A percentile compares a stretch with the other conserved stretches of the same genome.
phyloP scores from a whole-genome alignment of 2,113 vertebrate species.

The Apteryx mantelli region DNA sequence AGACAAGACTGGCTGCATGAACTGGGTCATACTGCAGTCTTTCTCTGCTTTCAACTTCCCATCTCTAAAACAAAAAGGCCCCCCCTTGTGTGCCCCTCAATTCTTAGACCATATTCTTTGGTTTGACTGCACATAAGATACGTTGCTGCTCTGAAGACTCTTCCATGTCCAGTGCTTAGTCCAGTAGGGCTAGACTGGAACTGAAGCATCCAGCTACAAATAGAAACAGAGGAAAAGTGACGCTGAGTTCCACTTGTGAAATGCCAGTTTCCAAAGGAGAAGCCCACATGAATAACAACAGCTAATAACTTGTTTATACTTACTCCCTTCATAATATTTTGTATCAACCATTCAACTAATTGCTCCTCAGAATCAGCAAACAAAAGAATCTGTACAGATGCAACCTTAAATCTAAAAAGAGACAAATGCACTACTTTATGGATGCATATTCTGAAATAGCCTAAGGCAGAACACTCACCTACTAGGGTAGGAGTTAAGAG shows the following conservation, averaged over 20 bases:
- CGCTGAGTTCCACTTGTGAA: background rate
- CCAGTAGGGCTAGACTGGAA: background rate
- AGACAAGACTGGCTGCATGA: background rate
- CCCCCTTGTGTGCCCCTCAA: fast-evolving
- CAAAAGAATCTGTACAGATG: background rate
- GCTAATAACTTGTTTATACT: background rate
- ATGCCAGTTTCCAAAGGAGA: background rate
- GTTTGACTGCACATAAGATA: background rate
- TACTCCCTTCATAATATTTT: background rate
- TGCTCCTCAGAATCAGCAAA: background rate
- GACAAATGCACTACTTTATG: background rate
- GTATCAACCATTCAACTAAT: background rate
- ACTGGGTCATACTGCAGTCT: background rate
- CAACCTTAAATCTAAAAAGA: background rate
- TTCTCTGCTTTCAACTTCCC: background rate
- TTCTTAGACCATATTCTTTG: background rate
- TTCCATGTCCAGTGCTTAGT: background rate
- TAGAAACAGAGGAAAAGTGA: background rate
- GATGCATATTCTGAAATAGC: background rate
- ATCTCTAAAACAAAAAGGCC: background rate
- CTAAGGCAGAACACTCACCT: background rate
- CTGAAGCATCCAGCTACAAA: background rate
- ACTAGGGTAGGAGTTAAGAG: background rate
- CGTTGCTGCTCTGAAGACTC: fast-evolving
- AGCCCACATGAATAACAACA: background rate